Evolutionary conservation across 2,113 vertebrate genomes (phyloP).

Genomic region (Semicossyphus pulcher): DNA sequence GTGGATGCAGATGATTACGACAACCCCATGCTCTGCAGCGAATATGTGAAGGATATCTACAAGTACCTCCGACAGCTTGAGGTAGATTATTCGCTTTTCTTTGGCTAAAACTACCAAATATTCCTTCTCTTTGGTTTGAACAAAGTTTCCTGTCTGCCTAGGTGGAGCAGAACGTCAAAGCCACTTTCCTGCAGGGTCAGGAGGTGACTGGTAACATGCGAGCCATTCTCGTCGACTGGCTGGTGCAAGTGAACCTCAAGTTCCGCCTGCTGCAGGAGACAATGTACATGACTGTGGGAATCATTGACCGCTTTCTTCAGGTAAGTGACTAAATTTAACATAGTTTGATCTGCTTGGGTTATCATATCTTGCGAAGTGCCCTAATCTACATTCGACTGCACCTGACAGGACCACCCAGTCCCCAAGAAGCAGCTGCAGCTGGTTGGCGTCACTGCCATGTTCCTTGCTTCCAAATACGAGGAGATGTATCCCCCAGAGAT

Average conservation of each 20-base stretch:
- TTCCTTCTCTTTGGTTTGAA: too few species aligned
- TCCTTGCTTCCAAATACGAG: constrained; percentile 92
- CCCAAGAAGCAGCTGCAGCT: constrained; percentile 87
- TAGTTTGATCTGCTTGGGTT: background rate
- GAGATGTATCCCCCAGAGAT: constrained; percentile 86
- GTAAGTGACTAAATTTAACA: constrained; percentile 54
- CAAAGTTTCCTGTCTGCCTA: too few species aligned
- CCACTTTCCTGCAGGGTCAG: constrained; percentile 82
- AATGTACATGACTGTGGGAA: constrained; percentile 89
- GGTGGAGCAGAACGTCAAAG: constrained; percentile 82
- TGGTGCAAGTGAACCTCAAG: constrained; percentile 88
- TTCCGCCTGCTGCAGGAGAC: constrained; percentile 89
- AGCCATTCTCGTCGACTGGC: constrained; percentile 91
- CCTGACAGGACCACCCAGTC: constrained; percentile 85
- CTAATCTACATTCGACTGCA: too few species aligned
- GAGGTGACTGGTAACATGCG: constrained; percentile 88
- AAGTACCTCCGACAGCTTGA: constrained; percentile 87
- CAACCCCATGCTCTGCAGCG: constrained; percentile 86
- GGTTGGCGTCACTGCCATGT: constrained; percentile 89
- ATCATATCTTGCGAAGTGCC: too few species aligned
- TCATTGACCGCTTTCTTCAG: constrained; percentile 91
- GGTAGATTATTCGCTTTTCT: too few species aligned
- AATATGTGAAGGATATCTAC: constrained; percentile 90
- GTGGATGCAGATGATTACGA: constrained; percentile 83
- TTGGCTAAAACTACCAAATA: too few species aligned